Conservation (phyloP, 1,140 invertebrate genomes). For the Homalodisca vitripennis region DNA sequence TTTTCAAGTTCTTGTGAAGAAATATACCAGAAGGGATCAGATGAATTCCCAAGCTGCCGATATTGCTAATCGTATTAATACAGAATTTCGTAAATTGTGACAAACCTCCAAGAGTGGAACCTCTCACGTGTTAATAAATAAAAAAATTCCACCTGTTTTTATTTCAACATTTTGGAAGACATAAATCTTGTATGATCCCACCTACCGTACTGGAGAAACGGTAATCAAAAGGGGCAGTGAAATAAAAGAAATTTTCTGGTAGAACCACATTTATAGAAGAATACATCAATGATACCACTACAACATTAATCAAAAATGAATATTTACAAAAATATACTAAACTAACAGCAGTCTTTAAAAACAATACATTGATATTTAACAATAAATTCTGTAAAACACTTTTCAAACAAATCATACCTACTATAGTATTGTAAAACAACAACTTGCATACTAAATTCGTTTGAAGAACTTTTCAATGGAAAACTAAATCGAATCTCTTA, state of each 20-base stretch:
- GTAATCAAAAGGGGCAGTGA: too few species aligned
- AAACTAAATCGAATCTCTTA: not conserved
- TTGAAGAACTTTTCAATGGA: not conserved
- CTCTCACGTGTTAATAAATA: too few species aligned
- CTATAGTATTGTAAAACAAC: not conserved
- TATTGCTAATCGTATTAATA: too few species aligned
- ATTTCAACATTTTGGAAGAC: too few species aligned
- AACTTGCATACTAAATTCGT: not conserved
- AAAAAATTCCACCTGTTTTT: too few species aligned
- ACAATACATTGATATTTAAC: not conserved
- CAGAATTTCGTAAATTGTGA: too few species aligned
- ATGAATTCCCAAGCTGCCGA: too few species aligned
- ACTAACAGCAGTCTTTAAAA: constrained; percentile 18
- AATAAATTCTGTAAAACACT: not conserved
- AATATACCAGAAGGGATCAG: too few species aligned
- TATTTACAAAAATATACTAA: not conserved
- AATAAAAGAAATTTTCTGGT: not conserved
- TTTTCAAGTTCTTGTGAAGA: too few species aligned
- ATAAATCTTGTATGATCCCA: too few species aligned
- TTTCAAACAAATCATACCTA: not conserved
- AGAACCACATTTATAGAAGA: constrained; percentile 23
- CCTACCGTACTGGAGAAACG: too few species aligned
- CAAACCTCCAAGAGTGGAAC: too few species aligned
- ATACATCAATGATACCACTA: constrained; percentile 17
- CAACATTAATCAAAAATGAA: constrained; percentile 22